phyloP scores from a whole-genome alignment of 2,797 vertebrate species.

The Arremon brunneinucha region DNA sequence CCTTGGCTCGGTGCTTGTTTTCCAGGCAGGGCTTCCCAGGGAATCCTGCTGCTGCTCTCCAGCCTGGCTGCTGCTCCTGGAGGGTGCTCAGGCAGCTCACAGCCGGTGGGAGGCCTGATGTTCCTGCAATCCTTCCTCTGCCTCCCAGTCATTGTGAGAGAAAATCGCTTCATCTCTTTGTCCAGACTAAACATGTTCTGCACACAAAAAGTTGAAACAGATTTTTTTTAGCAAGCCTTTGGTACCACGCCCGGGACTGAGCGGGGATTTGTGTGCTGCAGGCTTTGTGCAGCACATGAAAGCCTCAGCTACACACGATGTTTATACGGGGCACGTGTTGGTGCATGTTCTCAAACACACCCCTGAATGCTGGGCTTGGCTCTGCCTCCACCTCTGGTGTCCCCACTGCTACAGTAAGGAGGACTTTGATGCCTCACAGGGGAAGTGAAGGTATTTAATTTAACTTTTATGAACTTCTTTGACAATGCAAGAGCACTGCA shows the following conservation, averaged over 20 bases:
- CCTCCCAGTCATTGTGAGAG: not conserved
- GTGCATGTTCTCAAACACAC: not conserved
- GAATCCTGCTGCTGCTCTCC: not conserved
- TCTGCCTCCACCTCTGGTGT: not conserved
- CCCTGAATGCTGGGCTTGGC: not conserved
- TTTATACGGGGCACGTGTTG: not conserved
- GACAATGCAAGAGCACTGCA: not conserved
- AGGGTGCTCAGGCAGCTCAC: not conserved
- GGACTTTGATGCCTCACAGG: conserved; percentile 10
- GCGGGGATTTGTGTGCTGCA: not conserved
- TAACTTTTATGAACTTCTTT: conserved; percentile 32
- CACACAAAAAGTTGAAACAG: not conserved
- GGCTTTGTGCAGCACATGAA: not conserved
- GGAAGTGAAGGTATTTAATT: conserved; percentile 46
- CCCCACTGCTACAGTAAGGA: not conserved
- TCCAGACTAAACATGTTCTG: not conserved
- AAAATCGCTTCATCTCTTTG: not conserved
- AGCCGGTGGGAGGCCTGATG: not conserved
- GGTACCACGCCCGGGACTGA: not conserved
- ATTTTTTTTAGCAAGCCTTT: not conserved
- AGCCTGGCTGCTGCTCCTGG: not conserved
- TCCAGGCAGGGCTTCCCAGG: not conserved
- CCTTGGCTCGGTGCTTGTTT: not conserved
- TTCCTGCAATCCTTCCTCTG: not conserved
- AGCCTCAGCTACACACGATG: not conserved